Percentiles rank a stretch among this genome's conserved stretches.
Evolutionary conservation across 2,797 vertebrate genomes (phyloP).

Genomic region (Nyctalus aviator): DNA sequence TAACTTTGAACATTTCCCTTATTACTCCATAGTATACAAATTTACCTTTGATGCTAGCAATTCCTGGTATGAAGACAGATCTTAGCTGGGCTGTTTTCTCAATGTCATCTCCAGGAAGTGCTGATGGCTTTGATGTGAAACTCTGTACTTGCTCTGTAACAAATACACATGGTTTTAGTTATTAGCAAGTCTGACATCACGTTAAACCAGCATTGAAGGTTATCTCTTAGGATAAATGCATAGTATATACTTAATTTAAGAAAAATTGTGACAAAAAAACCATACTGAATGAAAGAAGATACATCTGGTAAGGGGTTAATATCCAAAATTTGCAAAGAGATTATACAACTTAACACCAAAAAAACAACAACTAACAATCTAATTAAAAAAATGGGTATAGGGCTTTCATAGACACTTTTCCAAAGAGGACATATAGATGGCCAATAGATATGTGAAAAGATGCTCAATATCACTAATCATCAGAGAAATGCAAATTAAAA

Average conservation of each 20-base stretch:
- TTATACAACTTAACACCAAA: not conserved
- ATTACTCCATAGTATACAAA: constrained; percentile 45
- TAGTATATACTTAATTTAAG: constrained; percentile 49
- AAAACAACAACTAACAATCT: not conserved
- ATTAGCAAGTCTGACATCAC: constrained; percentile 53
- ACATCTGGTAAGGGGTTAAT: not conserved
- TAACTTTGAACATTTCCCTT: constrained; percentile 12
- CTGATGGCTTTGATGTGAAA: constrained; percentile 84
- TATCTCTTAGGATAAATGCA: not conserved
- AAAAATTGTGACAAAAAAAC: constrained; percentile 20
- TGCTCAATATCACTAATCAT: not conserved
- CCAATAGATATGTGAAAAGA: not conserved
- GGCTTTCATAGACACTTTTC: not conserved
- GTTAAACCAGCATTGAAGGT: constrained; percentile 50
- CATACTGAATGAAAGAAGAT: not conserved
- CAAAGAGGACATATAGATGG: not conserved
- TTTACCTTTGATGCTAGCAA: constrained; percentile 87
- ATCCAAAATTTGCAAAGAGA: not conserved
- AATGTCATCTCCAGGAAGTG: constrained; percentile 77
- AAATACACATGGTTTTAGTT: constrained; percentile 60
- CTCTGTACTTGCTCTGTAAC: constrained; percentile 79
- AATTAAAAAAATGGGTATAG: not conserved
- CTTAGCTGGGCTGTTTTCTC: constrained; percentile 76
- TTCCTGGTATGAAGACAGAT: constrained; percentile 85
- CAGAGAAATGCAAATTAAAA: not conserved